Percentiles rank a stretch among this genome's conserved stretches.
These are phyloP conservation scores for Poecilobothrus nobilitatus DNA, from an alignment of 2,888 invertebrate species.

Conservation along the genomic window DNA sequence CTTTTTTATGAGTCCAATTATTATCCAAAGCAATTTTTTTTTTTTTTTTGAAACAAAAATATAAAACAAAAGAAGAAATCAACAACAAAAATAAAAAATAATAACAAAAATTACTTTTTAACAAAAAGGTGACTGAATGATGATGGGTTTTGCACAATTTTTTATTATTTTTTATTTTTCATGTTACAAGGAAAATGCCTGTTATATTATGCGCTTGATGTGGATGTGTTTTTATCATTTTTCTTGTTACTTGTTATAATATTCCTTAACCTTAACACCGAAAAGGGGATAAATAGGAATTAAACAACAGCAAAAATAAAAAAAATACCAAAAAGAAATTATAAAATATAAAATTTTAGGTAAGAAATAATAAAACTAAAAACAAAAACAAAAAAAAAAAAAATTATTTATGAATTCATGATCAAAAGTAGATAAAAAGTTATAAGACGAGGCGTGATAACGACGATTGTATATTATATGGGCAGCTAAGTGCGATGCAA, in stretches of 20 bases:
- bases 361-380: not conserved
- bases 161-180: not conserved
- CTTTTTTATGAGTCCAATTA: constrained; percentile 1
- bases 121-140: constrained; percentile 3
- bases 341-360: too few species aligned
- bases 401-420: constrained; percentile 6
- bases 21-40: not conserved
- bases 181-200: too few species aligned
- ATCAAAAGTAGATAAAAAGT: constrained; percentile 6
- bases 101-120: not conserved
- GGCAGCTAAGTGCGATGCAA: constrained; percentile 4
- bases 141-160: not conserved
- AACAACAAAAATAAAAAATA: not conserved
- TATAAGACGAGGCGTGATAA: constrained; percentile 3
- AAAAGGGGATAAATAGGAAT: not conserved
- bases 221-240: not conserved
- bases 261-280: not conserved
- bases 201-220: too few species aligned
- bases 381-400: not conserved
- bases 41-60: not conserved
- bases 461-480: constrained; percentile 6
- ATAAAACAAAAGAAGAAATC: not conserved
- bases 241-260: not conserved
- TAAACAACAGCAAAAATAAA: not conserved
- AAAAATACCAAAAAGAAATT: not conserved